Percentiles rank a stretch among this genome's conserved stretches.
Evolutionary conservation across 2,113 vertebrate species (phyloP).

Genomic region (Calonectris borealis): DNA sequence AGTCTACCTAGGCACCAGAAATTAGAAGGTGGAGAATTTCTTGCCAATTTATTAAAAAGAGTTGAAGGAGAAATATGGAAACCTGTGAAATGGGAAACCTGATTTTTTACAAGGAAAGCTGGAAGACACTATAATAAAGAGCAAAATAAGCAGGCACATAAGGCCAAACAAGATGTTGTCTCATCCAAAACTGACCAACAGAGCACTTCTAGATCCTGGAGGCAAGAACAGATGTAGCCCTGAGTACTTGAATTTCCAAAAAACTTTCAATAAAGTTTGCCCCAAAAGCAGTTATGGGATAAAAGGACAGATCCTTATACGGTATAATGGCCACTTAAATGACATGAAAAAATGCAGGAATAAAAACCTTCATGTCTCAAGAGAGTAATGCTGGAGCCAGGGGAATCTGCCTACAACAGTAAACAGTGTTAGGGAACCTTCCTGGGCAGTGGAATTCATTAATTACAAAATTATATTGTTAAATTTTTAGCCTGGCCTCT

Average conservation of each 20-base stretch:
- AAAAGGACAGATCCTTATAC: neutral
- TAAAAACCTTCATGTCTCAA: neutral
- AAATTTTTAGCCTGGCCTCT: neutral
- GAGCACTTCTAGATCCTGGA: neutral
- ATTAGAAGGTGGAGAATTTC: neutral
- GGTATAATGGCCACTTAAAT: neutral
- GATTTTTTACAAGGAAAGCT: neutral
- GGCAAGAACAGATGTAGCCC: neutral
- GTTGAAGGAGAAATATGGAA: neutral
- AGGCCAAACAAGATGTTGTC: neutral
- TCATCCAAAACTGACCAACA: neutral
- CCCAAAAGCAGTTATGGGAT: neutral
- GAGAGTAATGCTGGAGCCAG: neutral
- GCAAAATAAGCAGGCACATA: neutral
- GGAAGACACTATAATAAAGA: neutral
- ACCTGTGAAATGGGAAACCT: neutral
- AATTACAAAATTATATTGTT: neutral
- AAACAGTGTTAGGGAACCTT: neutral
- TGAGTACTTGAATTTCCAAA: neutral
- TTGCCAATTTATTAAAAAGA: neutral
- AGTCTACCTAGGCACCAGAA: neutral
- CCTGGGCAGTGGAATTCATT: neutral
- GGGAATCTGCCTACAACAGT: neutral
- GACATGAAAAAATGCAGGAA: neutral
- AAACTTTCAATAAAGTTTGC: neutral